These are phyloP conservation scores for Channallabes apus DNA, from an alignment of 2,797 vertebrate species.

Conservation along the genomic window DNA sequence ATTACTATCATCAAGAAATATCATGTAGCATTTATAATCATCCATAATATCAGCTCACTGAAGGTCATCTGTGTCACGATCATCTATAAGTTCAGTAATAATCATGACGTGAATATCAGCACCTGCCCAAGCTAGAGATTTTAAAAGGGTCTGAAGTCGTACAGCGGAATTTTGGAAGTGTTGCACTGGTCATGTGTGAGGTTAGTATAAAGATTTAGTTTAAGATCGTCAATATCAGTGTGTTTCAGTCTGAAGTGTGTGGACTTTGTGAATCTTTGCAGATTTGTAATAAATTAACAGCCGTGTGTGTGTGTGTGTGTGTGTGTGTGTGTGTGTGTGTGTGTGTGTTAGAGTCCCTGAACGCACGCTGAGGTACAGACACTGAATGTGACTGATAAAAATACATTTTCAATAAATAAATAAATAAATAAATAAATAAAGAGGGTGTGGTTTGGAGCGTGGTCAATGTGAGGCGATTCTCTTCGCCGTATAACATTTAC, in stretches of 20 bases:
- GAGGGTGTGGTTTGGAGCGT: too few species aligned
- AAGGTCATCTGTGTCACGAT: background rate
- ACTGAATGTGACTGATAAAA: background rate
- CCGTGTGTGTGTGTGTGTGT: background rate
- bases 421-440: too few species aligned
- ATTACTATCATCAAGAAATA: background rate
- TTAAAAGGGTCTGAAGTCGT: background rate
- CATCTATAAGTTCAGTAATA: background rate
- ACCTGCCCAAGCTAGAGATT: background rate
- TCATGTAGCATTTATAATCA: background rate
- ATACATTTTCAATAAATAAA: background rate
- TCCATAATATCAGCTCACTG: background rate
- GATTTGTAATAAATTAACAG: background rate
- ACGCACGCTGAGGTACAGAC: background rate
- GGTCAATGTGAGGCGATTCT: too few species aligned
- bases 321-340: background rate
- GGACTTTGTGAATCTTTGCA: background rate
- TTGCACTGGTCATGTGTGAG: background rate
- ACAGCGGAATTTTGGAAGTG: background rate
- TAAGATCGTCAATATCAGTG: background rate
- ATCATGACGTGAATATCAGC: background rate
- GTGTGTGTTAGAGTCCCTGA: conserved; percentile 5
- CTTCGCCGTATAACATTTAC: background rate
- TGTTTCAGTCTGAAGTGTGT: background rate
- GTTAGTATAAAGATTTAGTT: background rate